phyloP scores from a whole-genome alignment of 1,140 invertebrate genomes.

The Drosophila punjabiensis region DNA sequence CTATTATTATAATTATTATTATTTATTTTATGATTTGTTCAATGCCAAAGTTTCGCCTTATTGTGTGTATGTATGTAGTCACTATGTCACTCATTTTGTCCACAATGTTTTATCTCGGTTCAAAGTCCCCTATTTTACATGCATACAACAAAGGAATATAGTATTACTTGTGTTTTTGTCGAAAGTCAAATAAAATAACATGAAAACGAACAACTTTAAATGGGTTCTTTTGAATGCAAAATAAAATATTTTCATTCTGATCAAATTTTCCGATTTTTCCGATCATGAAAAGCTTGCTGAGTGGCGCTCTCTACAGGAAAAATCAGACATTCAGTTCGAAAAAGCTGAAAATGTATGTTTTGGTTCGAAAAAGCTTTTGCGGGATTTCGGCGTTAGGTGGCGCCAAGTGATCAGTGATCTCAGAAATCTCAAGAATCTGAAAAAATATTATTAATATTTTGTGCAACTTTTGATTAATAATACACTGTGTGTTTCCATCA shows the following conservation, averaged over 20 bases:
- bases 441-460: constrained; percentile 18
- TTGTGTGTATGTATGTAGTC: constrained; percentile 65
- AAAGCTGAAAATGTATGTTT: constrained; percentile 26
- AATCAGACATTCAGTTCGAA: constrained; percentile 31
- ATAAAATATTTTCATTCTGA: background rate
- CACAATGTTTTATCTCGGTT: constrained; percentile 29
- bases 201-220: constrained; percentile 46
- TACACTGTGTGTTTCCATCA: background rate
- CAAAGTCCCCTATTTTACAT: constrained; percentile 36
- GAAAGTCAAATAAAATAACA: constrained; percentile 69
- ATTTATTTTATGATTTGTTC: constrained; percentile 75
- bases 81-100: constrained; percentile 37
- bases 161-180: constrained; percentile 84
- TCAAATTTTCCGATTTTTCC: constrained; percentile 10
- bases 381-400: constrained; percentile 45
- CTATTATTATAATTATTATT: constrained; percentile 42
- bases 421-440: background rate
- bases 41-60: constrained; percentile 74
- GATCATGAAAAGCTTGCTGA: constrained; percentile 21
- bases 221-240: background rate
- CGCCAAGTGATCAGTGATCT: constrained; percentile 36
- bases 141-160: constrained; percentile 60
- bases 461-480: constrained; percentile 11
- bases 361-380: constrained; percentile 60
- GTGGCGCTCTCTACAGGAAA: constrained; percentile 51